Evolutionary conservation across 2,113 vertebrate species (phyloP).

Genomic region (Pangasianodon hypophthalmus): DNA sequence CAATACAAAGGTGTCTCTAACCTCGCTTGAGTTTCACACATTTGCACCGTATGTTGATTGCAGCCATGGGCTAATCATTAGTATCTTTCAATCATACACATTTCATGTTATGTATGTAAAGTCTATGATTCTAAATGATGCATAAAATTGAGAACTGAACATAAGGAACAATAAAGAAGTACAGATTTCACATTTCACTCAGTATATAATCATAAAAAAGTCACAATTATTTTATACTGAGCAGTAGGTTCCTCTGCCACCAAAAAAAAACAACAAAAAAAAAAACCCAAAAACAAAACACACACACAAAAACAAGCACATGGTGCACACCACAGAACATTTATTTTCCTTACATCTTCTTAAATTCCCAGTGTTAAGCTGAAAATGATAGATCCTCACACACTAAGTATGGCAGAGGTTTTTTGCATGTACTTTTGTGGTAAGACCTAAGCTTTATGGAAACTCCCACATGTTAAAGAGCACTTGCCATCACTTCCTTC

Average conservation of each 20-base stretch:
- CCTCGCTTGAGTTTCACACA: background rate
- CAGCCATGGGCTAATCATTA: background rate
- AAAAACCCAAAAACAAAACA: too few species aligned
- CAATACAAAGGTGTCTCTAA: background rate
- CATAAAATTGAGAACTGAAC: background rate
- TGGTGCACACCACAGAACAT: background rate
- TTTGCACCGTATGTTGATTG: background rate
- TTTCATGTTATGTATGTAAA: background rate
- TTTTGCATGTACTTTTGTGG: constrained; percentile 7
- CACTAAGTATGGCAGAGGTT: too few species aligned
- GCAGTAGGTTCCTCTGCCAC: background rate
- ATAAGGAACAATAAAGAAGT: background rate
- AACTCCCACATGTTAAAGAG: constrained; percentile 52
- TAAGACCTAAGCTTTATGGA: constrained; percentile 47
- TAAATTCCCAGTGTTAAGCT: background rate
- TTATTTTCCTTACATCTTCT: background rate
- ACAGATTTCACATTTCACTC: background rate
- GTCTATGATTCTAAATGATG: background rate
- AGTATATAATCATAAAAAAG: background rate
- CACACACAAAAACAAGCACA: background rate
- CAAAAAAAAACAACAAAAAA: background rate
- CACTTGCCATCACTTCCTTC: constrained; percentile 53
- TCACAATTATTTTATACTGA: background rate
- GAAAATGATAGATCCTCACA: background rate
- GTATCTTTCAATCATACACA: background rate